A percentile compares a stretch with the other conserved stretches of the same genome.
phyloP scores from a whole-genome alignment of 2,888 invertebrate genomes.

The Drosophila barbarae region DNA sequence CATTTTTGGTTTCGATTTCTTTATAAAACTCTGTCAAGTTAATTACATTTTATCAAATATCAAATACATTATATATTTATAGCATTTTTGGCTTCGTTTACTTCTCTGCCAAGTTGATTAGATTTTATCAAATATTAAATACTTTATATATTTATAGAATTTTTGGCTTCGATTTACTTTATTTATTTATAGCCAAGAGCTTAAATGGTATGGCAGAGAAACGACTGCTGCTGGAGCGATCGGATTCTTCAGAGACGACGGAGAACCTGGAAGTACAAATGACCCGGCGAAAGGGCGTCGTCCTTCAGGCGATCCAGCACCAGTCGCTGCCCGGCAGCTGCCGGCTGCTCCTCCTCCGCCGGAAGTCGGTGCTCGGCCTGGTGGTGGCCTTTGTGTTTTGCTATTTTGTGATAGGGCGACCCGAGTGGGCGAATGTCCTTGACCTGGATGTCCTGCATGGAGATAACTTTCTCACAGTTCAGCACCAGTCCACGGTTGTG shows the following conservation, averaged over 20 bases:
- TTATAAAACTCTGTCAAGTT: too few species aligned
- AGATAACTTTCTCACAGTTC: conserved; percentile 57
- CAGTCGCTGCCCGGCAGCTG: conserved; percentile 22
- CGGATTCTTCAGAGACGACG: conserved; percentile 19
- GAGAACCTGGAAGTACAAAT: conserved; percentile 25
- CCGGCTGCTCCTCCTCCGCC: conserved; percentile 56
- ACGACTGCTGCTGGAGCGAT: conserved; percentile 25
- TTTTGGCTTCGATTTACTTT: too few species aligned
- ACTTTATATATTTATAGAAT: not conserved
- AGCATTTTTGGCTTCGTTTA: not conserved
- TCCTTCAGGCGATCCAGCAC: conserved; percentile 15
- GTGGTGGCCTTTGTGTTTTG: conserved; percentile 69
- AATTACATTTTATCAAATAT: too few species aligned
- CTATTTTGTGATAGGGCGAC: conserved; percentile 54
- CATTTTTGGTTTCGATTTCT: not conserved
- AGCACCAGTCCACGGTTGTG: conserved; percentile 77
- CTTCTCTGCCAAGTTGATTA: too few species aligned
- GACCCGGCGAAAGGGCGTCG: conserved; percentile 11
- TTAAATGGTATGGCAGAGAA: conserved; percentile 31
- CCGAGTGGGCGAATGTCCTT: conserved; percentile 49
- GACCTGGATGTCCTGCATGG: conserved; percentile 52
- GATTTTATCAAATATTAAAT: too few species aligned
- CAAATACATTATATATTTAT: not conserved
- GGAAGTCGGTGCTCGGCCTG: conserved; percentile 58
- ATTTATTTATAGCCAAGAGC: not conserved